Conservation (phyloP, 2,797 vertebrate species). For the Xiphorhynchus erythropygius region DNA sequence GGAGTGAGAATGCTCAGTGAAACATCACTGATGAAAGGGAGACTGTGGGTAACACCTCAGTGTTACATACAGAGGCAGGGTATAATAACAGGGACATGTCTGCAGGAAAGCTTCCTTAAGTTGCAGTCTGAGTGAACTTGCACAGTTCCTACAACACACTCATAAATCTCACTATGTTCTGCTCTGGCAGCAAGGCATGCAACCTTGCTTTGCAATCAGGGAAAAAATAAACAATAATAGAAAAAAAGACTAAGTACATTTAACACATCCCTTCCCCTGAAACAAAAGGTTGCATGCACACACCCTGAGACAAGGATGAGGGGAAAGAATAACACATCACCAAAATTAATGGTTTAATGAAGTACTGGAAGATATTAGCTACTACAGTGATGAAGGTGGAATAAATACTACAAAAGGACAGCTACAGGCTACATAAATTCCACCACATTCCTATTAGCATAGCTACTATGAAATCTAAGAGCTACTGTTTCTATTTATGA, state of each 20-base stretch:
- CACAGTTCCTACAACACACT: not conserved
- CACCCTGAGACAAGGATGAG: constrained; percentile 37
- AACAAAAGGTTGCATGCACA: constrained; percentile 52
- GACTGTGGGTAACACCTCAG: not conserved
- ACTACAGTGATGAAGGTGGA: constrained; percentile 45
- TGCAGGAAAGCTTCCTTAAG: not conserved
- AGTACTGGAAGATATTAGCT: constrained; percentile 48
- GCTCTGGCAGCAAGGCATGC: not conserved
- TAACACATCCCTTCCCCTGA: constrained; percentile 27
- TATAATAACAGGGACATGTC: not conserved
- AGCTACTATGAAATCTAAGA: constrained; percentile 62
- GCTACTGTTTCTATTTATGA: constrained; percentile 60
- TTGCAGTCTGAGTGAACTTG: not conserved
- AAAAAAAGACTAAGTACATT: not conserved
- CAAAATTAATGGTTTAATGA: constrained; percentile 60
- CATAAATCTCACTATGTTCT: not conserved
- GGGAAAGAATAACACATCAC: not conserved
- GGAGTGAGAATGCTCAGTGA: not conserved
- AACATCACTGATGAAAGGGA: not conserved
- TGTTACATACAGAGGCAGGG: not conserved
- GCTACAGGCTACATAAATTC: constrained; percentile 60
- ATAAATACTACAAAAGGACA: constrained; percentile 53
- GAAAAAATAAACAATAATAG: not conserved
- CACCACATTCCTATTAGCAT: constrained; percentile 58
- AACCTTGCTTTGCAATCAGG: not conserved